Base-by-base conservation (phyloP, 2,888 invertebrate species). In the Patella depressa region DNA sequence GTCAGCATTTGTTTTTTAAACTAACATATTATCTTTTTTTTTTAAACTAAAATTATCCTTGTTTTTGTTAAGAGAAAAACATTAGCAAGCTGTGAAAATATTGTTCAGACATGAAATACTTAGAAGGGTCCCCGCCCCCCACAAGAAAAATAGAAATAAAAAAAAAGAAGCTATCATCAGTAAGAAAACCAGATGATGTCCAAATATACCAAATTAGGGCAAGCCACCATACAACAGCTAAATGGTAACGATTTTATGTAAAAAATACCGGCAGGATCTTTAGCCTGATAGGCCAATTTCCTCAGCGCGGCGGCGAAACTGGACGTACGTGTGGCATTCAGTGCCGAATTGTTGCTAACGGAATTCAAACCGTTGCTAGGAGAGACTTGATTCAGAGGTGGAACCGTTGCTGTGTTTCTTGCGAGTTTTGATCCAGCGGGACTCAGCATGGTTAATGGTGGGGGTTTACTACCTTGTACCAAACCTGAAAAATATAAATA, bases 211-310 rank as follows among this genome's bases (percentile, higher is more conserved):
- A 65, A 53, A 72, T 45, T 53, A 53, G 45, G 53, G 45, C 11
- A 72, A 72, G 72, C 45, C 72, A 72, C 53, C 45, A 53, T n/a
- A 53, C 72, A 72, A 72, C 72, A 45, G 53, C n/a, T 34, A 72
- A 72, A 72, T 53, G 34, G 72, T 45, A 45, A 53, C 72, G 34
- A 53, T 53, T 53, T 53, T n/a, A 72, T 45, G 34, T 45, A 24
- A 65, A 24, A 55, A 72, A 19, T 65, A 80, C 80, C 80, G 70
- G 71, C 84, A 75, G 90, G 88, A 78, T 91, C 90, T 75, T 90
- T 96, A 34, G 96, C 97, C 92, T 97, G 97, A 92, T 97, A 97
- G 82, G 97, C 97, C 85, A 97, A 94, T 91, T 96, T 96, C 79
- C 97, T 94, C 75, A 98, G 93, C 45, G 97, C 97, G 72, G 97